Evolutionary conservation across 64 coral and sea anemone species (phyloP).

Genomic region (Pocillopora damicornis): DNA sequence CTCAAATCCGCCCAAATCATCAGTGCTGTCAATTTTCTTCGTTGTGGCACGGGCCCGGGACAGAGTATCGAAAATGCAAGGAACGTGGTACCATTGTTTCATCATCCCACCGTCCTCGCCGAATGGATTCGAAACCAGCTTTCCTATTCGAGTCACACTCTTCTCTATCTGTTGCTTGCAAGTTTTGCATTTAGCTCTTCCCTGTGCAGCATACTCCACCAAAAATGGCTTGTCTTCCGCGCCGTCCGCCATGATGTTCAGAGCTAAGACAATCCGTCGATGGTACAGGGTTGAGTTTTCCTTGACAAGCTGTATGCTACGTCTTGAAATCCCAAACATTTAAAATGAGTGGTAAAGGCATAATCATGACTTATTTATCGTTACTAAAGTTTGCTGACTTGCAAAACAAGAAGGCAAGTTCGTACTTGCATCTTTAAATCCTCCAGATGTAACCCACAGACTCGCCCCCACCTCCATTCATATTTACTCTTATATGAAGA

Average conservation of each 20-base stretch:
- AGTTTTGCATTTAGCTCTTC: slow-evolving; percentile 93
- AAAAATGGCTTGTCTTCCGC: slow-evolving; percentile 65
- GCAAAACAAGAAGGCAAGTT: neutral
- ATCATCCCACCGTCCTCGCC: slow-evolving; percentile 93
- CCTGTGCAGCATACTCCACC: slow-evolving; percentile 89
- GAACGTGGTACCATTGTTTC: slow-evolving; percentile 98
- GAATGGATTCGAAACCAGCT: slow-evolving; percentile 88
- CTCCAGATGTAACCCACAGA: neutral
- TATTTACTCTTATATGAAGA: neutral
- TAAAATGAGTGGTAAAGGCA: neutral
- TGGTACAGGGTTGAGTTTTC: neutral
- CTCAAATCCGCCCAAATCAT: slow-evolving; percentile 84
- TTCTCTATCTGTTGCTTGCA: slow-evolving; percentile 97
- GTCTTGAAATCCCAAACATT: neutral
- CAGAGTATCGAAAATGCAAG: slow-evolving; percentile 89
- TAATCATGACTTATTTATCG: neutral
- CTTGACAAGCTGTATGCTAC: slow-evolving; percentile 8
- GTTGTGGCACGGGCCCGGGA: slow-evolving; percentile 81
- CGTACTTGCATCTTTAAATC: neutral
- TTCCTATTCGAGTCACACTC: slow-evolving; percentile 82
- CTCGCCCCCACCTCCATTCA: neutral
- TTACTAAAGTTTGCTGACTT: neutral
- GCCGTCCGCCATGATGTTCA: slow-evolving; percentile 57
- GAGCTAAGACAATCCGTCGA: neutral
- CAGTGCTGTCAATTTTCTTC: slow-evolving; percentile 69